These are phyloP conservation scores for Seira sanloemensis DNA, from an alignment of 2,888 invertebrate genomes.

Conservation along the genomic window DNA sequence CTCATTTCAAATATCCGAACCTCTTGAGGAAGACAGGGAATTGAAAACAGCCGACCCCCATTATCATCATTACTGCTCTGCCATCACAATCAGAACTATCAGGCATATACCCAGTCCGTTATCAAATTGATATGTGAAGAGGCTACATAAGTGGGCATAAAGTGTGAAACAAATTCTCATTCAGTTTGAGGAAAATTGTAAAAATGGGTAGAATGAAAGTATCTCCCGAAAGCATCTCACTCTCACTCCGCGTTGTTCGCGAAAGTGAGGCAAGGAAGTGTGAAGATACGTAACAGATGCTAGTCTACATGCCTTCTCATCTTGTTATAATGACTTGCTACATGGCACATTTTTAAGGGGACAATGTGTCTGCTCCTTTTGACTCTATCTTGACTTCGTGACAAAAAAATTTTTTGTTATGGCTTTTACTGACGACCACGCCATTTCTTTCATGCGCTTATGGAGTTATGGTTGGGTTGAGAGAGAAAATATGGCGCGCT, in stretches of 20 bases:
- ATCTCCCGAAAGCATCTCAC: not conserved
- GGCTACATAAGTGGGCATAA: not conserved
- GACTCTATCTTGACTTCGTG: constrained; percentile 46
- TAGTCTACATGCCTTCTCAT: constrained; percentile 34
- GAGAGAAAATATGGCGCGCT: constrained; percentile 1
- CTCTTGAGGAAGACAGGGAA: not conserved
- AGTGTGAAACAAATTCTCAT: not conserved
- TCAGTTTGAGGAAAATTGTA: too few relatives aligned
- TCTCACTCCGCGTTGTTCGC: not conserved
- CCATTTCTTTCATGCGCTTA: not conserved
- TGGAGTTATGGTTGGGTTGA: not conserved
- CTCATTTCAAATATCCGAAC: not conserved
- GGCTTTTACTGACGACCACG: not conserved
- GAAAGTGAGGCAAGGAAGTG: not conserved
- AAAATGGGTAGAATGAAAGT: not conserved
- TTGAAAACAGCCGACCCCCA: constrained; percentile 4
- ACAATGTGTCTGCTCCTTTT: constrained; percentile 21
- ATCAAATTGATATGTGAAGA: constrained; percentile 17
- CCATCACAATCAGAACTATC: constrained; percentile 9
- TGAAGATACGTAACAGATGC: constrained; percentile 53
- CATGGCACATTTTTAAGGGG: not conserved
- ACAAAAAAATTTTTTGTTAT: constrained; percentile 44
- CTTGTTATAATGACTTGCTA: not conserved
- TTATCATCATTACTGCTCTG: not conserved
- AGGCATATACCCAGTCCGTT: not conserved